Evolutionary conservation across 2,888 invertebrate genomes (phyloP).

Genomic region (Ligdia adustata): DNA sequence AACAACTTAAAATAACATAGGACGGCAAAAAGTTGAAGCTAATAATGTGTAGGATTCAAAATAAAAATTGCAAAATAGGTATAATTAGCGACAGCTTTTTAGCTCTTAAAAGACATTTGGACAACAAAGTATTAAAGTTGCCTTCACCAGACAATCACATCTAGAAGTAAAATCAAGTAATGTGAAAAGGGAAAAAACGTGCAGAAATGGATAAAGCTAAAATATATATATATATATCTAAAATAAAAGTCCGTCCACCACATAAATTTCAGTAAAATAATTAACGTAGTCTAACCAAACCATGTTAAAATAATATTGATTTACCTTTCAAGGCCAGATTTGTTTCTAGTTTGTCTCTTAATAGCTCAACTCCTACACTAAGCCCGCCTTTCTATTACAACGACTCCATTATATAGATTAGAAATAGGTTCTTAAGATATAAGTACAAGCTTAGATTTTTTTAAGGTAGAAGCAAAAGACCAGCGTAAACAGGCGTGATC

Average conservation of each 20-base stretch:
- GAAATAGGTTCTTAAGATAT: no score
- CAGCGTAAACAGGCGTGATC: no score
- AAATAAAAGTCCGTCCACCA: constrained; percentile 10
- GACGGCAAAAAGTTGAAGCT: constrained; percentile 13
- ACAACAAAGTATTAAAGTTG: constrained; percentile 35
- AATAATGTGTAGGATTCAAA: no score
- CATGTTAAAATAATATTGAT: no score
- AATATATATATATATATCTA: neutral
- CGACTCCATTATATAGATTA: no score
- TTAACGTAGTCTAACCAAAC: constrained; percentile 6
- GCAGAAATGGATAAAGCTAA: constrained; percentile 28
- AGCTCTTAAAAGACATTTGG: constrained; percentile 9
- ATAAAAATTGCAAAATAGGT: neutral
- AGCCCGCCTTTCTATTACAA: no score
- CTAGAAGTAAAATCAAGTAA: constrained; percentile 23
- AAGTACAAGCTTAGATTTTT: no score
- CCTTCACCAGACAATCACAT: constrained; percentile 42
- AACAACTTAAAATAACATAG: constrained; percentile 5
- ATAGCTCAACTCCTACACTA: no score
- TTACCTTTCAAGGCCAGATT: no score
- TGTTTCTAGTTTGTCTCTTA: no score
- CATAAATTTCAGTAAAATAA: no score
- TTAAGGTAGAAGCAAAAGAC: no score
- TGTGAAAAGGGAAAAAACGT: constrained; percentile 23
- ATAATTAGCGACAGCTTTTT: constrained; percentile 13